Conservation (phyloP, 2,888 invertebrate species). For the Kuschelorhynchus macadamiae region DNA sequence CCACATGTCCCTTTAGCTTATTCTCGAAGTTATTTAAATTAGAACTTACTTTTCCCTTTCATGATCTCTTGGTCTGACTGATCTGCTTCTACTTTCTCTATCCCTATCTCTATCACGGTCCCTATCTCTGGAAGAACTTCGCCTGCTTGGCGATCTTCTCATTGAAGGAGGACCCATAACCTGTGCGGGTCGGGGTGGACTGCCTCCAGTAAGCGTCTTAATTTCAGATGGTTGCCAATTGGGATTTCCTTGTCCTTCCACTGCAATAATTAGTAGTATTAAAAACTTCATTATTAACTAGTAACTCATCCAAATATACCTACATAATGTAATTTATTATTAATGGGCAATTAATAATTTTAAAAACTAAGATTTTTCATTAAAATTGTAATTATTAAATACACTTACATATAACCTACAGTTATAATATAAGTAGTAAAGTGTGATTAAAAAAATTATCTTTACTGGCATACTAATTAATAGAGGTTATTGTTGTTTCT, state of each 20-base stretch:
- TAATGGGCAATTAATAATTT: too few species aligned
- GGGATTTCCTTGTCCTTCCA: slow-evolving; percentile 55
- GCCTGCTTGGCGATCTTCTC: slow-evolving; percentile 53
- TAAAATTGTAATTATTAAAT: too few species aligned
- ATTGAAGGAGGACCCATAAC: slow-evolving; percentile 62
- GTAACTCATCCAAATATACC: background rate
- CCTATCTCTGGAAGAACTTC: slow-evolving; percentile 59
- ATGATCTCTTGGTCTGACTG: slow-evolving; percentile 65
- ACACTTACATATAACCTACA: too few species aligned
- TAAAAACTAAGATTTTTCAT: too few species aligned
- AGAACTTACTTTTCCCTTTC: slow-evolving; percentile 66
- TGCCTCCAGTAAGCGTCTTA: slow-evolving; percentile 78
- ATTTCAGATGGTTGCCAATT: slow-evolving; percentile 79
- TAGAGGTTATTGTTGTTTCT: too few species aligned
- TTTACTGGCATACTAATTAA: too few species aligned
- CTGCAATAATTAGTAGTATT: slow-evolving; percentile 51
- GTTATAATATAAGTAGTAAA: too few species aligned
- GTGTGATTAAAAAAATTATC: too few species aligned
- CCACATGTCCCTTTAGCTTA: too few species aligned
- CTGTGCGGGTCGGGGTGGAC: slow-evolving; percentile 64
- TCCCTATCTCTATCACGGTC: slow-evolving; percentile 70
- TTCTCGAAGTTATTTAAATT: background rate
- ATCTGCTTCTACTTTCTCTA: slow-evolving; percentile 60
- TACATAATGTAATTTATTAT: too few species aligned
- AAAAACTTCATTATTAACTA: too few species aligned